Evolutionary conservation across 2,888 invertebrate genomes (phyloP), one percentile per base, ranked within the genome.

Genomic region (Machimus rusticus): DNA sequence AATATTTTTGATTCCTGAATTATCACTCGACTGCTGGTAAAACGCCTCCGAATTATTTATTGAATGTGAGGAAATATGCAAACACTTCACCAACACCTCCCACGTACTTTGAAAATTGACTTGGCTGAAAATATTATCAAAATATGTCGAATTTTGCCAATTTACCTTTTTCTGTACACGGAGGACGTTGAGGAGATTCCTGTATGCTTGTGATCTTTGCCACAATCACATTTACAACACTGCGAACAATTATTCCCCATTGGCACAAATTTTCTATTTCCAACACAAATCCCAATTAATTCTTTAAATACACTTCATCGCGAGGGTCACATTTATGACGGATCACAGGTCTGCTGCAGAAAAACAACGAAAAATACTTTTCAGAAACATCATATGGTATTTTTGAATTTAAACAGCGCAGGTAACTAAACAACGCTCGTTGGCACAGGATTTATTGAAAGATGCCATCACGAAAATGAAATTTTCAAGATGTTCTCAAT

Each of bases 191-290:
- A 92, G 86, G 93, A 93, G 87, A 93, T 90, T 87, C 91, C 91
- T 89, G 91, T 91, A 89, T 92, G 91, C 89, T 92, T 91, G 88
- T 91, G 91, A 87, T 92, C 91, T 89, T 91, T 91, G 90, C 82
- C 88, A 86, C 88, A 88, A 46, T 87, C 87, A 77, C 92, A 92
- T 88, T 92, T 90, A 89, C 93, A 93, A 90, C 93, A 93, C 89
- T 92, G 92, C 43, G 93, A 92, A 89, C 93, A 93, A 90, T 92
- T 92, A 91, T 93, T 93, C 89, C 93, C 93, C 93, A 93, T 92
- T 89, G 46, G 76, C 46, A 85, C 57, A 82, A 66, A 74, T 28
- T 85, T 34, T 74, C 14, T 74, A 14, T 46, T 79, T 57, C 19
- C 82, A 28, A 37, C 37, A 39, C 76, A 76, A 34, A 37, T n/a